phyloP scores from a whole-genome alignment of 2,113 vertebrate genomes.

The Myotis yumanensis region DNA sequence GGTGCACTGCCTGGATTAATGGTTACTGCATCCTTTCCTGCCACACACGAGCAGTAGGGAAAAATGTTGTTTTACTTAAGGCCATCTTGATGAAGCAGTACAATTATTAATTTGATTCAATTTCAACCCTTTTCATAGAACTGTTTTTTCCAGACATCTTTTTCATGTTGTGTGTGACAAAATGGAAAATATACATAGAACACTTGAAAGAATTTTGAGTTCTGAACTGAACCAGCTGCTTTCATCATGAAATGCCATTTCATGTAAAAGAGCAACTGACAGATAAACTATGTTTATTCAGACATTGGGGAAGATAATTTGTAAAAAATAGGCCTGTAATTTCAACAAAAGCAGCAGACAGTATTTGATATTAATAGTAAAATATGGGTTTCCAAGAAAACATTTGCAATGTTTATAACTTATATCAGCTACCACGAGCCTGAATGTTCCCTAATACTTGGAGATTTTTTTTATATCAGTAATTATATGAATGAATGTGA shows the following conservation, averaged over 20 bases:
- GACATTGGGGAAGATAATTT: not conserved
- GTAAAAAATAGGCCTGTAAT: not conserved
- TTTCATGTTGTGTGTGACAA: not conserved
- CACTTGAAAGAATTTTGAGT: not conserved
- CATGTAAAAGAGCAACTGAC: not conserved
- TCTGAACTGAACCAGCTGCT: not conserved
- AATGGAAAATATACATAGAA: not conserved
- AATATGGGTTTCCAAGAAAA: not conserved
- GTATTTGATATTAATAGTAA: not conserved
- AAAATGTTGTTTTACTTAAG: not conserved
- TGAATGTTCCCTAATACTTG: not conserved
- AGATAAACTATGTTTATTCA: not conserved
- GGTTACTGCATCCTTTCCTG: not conserved
- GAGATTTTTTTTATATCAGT: not conserved
- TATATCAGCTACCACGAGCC: too few species aligned
- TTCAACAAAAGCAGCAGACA: not conserved
- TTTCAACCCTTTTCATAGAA: not conserved
- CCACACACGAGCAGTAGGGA: not conserved
- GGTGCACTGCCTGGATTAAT: not conserved
- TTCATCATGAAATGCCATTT: not conserved
- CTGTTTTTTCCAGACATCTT: not conserved
- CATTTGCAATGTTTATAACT: not conserved
- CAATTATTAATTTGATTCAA: not conserved
- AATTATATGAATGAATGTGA: not conserved
- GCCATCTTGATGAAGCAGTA: not conserved